A percentile compares a stretch with the other conserved stretches of the same genome.
These are phyloP conservation scores for Corynorhinus townsendii DNA, from an alignment of 2,113 vertebrate species.

Conservation along the genomic window DNA sequence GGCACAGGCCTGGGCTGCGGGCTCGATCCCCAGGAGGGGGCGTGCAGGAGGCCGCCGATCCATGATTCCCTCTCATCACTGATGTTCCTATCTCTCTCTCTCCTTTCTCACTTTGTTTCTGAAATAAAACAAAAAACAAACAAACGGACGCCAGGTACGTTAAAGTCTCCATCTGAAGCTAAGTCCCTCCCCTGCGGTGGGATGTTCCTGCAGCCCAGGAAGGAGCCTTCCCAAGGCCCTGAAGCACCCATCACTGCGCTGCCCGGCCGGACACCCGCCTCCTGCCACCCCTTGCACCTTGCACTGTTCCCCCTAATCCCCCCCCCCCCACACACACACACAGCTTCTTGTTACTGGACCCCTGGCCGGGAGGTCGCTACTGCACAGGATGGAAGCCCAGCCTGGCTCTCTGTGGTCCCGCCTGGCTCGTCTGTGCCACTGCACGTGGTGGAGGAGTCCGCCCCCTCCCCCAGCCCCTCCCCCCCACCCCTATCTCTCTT, in stretches of 20 bases:
- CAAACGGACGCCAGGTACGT: conserved; percentile 27
- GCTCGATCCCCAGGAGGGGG: too few species aligned
- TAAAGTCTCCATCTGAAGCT: conserved; percentile 10
- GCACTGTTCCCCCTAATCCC: too few species aligned
- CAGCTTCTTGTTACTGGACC: neutral
- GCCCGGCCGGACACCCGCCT: neutral
- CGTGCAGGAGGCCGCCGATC: too few species aligned
- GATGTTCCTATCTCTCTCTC: too few species aligned
- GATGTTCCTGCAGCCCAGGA: neutral
- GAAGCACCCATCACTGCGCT: neutral
- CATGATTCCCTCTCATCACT: too few species aligned
- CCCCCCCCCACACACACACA: too few species aligned
- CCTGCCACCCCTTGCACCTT: too few species aligned
- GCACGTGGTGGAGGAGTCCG: too few species aligned
- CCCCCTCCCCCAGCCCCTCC: accelerated
- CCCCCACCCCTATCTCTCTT: neutral
- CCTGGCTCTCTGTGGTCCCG: neutral
- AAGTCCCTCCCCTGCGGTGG: neutral
- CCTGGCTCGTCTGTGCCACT: neutral
- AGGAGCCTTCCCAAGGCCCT: neutral
- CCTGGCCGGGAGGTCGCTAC: neutral
- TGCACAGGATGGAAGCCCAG: neutral
- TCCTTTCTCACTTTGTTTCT: too few species aligned
- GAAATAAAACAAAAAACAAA: too few species aligned
- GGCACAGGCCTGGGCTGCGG: too few species aligned